Evolutionary conservation across 2,888 invertebrate species (phyloP), one percentile per base, ranked within the genome.

Genomic region (Plemyria rubiginata): DNA sequence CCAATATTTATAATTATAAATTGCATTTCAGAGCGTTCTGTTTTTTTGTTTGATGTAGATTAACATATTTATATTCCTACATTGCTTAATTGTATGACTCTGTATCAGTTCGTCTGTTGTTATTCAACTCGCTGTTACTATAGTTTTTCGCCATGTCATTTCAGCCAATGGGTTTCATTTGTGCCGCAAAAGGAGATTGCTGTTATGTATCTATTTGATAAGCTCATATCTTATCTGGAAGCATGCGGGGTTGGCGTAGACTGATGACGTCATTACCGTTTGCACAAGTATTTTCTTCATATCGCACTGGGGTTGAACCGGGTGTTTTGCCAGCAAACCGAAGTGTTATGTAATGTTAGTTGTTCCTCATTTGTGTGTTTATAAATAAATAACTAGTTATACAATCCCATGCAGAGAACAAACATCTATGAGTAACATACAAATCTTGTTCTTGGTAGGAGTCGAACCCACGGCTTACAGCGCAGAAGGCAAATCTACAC

Each of bases 211-310:
- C 78, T 79, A 68, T 55, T 70, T 82, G 84, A 86, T 85, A 85
- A 82, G 82, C 83, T 77, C 84, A 85, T 86, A 78, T 83, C 84
- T 86, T 85, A 84, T 81, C 81, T 79, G 63, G 63, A 65, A 71
- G 69, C 62, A 65, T 58, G 62, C 64, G 70, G 73, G 74, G 70
- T 71, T 64, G 77, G 74, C 74, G 63, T 68, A 75, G 78, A 84
- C 72, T 74, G 74, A 84, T 84, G 83, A 78, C 62, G 75, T 78
- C 77, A 82, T 81, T 81, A 81, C 72, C 69, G 72, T 70, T 65
- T 68, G 63, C 70, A 65, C 67, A 70, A 63, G 72, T 59, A 72
- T 72, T 78, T 77, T 79, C 69, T 74, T 75, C 75, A 71, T 74
- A 70, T 71, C 65, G 72, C 72, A 57, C 54, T 58, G 60, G 54